phyloP scores from a whole-genome alignment of 2,888 invertebrate species.

The Drosophila setosimentum region DNA sequence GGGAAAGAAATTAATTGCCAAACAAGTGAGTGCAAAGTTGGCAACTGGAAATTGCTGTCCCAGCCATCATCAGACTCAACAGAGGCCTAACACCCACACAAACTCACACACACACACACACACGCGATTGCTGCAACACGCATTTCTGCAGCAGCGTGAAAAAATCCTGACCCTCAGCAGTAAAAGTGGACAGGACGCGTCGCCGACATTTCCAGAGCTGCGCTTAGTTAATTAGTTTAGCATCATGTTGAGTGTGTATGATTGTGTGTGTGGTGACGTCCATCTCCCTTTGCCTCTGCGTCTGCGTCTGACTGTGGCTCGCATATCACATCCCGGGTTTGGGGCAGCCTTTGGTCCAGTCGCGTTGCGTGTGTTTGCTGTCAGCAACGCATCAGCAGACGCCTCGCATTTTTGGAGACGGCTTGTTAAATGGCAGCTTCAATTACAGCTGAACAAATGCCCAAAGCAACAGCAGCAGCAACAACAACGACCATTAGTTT shows the following conservation, averaged over 20 bases:
- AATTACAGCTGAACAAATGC: conserved; percentile 66
- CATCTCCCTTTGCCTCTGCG: neutral
- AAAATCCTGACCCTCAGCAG: conserved; percentile 63
- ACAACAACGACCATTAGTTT: conserved; percentile 39
- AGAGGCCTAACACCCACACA: conserved; percentile 60
- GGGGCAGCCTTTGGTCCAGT: conserved; percentile 13
- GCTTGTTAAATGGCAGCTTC: conserved; percentile 53
- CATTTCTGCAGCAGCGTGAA: conserved; percentile 63
- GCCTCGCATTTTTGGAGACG: conserved; percentile 46
- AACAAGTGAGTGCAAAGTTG: conserved; percentile 78
- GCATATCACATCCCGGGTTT: conserved; percentile 60
- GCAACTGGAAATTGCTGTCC: conserved; percentile 71
- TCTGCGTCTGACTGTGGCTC: conserved; percentile 31
- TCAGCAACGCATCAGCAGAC: conserved; percentile 62
- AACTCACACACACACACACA: conserved; percentile 18
- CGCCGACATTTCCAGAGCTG: conserved; percentile 55
- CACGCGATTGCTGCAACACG: conserved; percentile 59
- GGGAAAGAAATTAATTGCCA: conserved; percentile 77
- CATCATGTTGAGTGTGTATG: conserved; percentile 51
- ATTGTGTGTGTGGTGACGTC: conserved; percentile 12
- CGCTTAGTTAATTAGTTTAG: conserved; percentile 79
- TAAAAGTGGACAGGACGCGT: conserved; percentile 47
- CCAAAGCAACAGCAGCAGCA: conserved; percentile 20
- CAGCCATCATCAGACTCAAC: conserved; percentile 28
- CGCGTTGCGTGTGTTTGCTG: conserved; percentile 68